Evolutionary conservation across 2,888 invertebrate genomes (phyloP), one percentile per base, ranked within the genome.

Genomic region (Noctua comes): DNA sequence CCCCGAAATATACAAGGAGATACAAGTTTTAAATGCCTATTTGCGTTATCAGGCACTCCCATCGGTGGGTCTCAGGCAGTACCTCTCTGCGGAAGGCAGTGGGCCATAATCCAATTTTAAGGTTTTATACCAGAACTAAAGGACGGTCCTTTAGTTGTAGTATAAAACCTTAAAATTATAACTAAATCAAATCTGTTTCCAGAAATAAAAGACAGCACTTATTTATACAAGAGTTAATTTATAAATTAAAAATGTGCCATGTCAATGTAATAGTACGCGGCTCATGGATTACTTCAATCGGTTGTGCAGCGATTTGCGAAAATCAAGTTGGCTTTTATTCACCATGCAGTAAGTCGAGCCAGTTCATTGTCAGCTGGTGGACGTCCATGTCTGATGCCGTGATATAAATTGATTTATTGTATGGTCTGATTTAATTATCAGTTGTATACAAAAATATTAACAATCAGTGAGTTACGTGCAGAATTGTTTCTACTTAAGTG

Each of bases 201-300:
- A 18, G 21, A 36, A 24, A 40, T 46, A 48, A 54, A 51, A 31
- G 16, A 8, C 31, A 27, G 18, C n/a, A 66, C 13, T 24, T 8
- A 40, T 16, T 13, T 31, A 57, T 62, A 16, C 27, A 54, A n/a
- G 54, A 36, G 40, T 36, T 54, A 36, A 82, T 62, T 68, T 18
- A 57, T 51, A 27, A 27, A 62, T 51, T 65, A 6, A 64, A 81
- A 78, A 85, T 82, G 75, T 73, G 78, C 62, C 4, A 24, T 2
- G 68, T 82, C 73, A 68, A 73, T 31, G 85, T 54, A 84, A 84
- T 82, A 79, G 40, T 73, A 84, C 64, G 51, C 65, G n/a, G 13
- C 46, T 36, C 31, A 64, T 36, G 69, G 69, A 51, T 75, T 62
- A 72, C 66, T 36, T 57, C 54, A 64, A 43, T 68, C 27, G 27